Conservation (phyloP, 2,888 invertebrate species). For the Diplazon laetatorius region DNA sequence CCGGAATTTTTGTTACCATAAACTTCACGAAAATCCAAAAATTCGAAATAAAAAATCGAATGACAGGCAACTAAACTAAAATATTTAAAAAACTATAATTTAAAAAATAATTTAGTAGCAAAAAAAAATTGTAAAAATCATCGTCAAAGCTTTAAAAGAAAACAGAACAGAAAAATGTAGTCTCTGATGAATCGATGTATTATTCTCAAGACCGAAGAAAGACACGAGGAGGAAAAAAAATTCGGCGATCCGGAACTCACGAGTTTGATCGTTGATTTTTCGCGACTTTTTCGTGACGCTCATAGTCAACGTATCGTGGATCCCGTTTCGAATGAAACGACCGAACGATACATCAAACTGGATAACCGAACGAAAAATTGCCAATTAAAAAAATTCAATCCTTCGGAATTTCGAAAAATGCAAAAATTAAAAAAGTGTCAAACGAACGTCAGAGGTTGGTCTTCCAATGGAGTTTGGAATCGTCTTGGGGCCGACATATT, state of each 20-base stretch:
- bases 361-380: constrained; percentile 60
- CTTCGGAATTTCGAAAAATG: constrained; percentile 50
- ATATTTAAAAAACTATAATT: too few relatives aligned
- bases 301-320: constrained; percentile 50
- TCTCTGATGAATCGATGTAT: not conserved
- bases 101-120: too few relatives aligned
- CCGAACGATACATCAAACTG: constrained; percentile 64
- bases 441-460: constrained; percentile 50
- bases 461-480: constrained; percentile 78
- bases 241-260: constrained; percentile 40
- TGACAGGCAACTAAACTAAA: too few relatives aligned
- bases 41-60: too few relatives aligned
- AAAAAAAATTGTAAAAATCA: too few relatives aligned
- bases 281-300: constrained; percentile 60
- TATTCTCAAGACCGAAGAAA: constrained; percentile 51
- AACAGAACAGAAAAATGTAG: too few relatives aligned
- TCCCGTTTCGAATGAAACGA: constrained; percentile 54
- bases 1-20: too few relatives aligned
- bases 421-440: constrained; percentile 9
- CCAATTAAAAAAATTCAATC: constrained; percentile 57
- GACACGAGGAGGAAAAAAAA: constrained; percentile 17
- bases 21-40: too few relatives aligned
- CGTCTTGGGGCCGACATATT: constrained; percentile 64
- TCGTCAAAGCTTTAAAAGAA: too few relatives aligned
- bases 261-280: constrained; percentile 53